Conservation (phyloP, 2,113 vertebrate species). For the Heptranchias perlo region DNA sequence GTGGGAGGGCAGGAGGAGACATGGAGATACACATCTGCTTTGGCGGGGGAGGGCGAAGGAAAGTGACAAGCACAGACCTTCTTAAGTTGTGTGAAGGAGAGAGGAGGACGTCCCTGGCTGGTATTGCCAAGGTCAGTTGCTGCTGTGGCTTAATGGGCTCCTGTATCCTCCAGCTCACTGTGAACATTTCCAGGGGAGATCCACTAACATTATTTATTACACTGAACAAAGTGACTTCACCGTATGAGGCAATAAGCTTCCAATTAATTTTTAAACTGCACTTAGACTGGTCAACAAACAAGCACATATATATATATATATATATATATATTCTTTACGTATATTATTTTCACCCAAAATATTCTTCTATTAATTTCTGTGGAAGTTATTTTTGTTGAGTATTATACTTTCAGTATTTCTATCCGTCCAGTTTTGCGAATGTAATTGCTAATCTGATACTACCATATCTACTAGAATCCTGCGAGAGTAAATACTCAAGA, state of each 20-base stretch:
- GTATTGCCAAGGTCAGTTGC: not conserved
- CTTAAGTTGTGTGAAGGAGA: not conserved
- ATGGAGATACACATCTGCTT: too few relatives aligned
- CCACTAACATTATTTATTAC: not conserved
- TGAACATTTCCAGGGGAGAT: not conserved
- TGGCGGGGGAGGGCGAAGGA: not conserved
- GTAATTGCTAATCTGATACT: not conserved
- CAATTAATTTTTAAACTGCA: not conserved
- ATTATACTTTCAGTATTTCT: not conserved
- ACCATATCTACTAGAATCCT: not conserved
- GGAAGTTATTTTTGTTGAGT: not conserved
- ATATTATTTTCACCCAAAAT: not conserved
- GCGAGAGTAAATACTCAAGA: not conserved
- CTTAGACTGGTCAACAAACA: not conserved
- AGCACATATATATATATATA: too few relatives aligned
- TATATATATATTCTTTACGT: too few relatives aligned
- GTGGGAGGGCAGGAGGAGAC: too few relatives aligned
- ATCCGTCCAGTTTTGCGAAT: not conserved
- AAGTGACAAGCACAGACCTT: not conserved
- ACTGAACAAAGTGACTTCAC: not conserved
- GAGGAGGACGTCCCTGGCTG: not conserved
- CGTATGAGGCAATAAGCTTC: not conserved
- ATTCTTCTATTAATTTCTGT: not conserved
- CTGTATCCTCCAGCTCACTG: not conserved
- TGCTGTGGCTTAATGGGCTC: not conserved